Evolutionary conservation across 2,797 vertebrate genomes (phyloP).

Genomic region (Sebastes oblongus): DNA sequence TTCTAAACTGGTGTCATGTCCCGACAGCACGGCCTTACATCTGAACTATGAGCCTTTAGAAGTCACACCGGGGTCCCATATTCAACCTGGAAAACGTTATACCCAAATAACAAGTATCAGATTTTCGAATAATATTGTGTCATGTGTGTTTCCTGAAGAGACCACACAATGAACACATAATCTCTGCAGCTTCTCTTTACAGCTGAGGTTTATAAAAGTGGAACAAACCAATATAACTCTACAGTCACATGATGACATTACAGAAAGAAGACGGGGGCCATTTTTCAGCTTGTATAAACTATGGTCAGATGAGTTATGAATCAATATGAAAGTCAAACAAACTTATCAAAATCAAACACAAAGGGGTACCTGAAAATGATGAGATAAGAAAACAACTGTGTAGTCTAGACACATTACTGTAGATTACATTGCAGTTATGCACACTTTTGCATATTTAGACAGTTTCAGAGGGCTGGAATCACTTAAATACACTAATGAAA

Average conservation of each 20-base stretch:
- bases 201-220: neutral
- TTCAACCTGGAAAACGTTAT: neutral
- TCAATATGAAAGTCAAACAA: neutral
- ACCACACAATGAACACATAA: neutral
- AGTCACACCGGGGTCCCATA: neutral
- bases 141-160: neutral
- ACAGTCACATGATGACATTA: conserved; percentile 24
- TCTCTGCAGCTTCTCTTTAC: neutral
- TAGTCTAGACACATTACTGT: neutral
- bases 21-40: neutral
- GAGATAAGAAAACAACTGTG: neutral
- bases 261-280: neutral
- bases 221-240: conserved; percentile 7
- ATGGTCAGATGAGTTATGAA: neutral
- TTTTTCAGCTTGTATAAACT: neutral
- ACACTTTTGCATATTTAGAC: neutral
- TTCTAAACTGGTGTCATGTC: neutral
- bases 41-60: neutral
- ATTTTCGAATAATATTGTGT: neutral
- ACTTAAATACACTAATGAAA: neutral
- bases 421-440: neutral
- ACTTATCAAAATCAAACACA: neutral
- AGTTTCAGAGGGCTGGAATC: accelerated
- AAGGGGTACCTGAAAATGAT: neutral
- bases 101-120: neutral